phyloP scores from a whole-genome alignment of 2,113 vertebrate species.

The Hymenochirus boettgeri region DNA sequence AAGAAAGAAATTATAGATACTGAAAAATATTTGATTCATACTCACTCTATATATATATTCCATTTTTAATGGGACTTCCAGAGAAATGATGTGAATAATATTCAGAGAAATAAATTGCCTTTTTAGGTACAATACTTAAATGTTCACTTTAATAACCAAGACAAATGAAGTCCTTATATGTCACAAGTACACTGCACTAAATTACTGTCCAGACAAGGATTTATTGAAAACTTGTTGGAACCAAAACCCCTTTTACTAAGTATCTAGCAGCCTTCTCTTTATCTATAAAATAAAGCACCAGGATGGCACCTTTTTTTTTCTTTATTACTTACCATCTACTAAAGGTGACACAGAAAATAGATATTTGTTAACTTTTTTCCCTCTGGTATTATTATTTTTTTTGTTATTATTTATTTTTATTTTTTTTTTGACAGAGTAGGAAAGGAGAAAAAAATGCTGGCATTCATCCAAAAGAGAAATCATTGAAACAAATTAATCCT shows the following conservation, averaged over 20 bases:
- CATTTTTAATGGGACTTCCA: conserved; percentile 45
- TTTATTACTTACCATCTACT: too few relatives aligned
- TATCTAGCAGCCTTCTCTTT: conserved; percentile 63
- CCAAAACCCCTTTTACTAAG: conserved; percentile 75
- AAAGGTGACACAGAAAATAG: too few relatives aligned
- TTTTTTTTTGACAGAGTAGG: too few relatives aligned
- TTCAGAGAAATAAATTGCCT: conserved; percentile 59
- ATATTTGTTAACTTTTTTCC: too few relatives aligned
- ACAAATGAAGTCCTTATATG: conserved; percentile 76
- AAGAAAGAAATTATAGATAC: too few relatives aligned
- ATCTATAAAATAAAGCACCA: too few relatives aligned
- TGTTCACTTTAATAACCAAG: conserved; percentile 69
- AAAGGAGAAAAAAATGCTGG: conserved; percentile 74
- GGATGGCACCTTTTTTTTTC: too few relatives aligned
- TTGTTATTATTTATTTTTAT: conserved; percentile 35
- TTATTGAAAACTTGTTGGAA: conserved; percentile 77
- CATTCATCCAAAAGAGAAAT: conserved; percentile 91
- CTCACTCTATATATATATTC: conserved; percentile 42
- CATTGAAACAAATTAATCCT: conserved; percentile 99
- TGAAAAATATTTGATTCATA: too few relatives aligned
- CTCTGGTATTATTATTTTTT: background rate
- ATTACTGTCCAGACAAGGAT: conserved; percentile 75
- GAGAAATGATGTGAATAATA: conserved; percentile 41
- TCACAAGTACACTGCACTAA: conserved; percentile 67
- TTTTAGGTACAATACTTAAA: conserved; percentile 69